These are phyloP conservation scores for Chondrosia reniformis DNA, from an alignment of 37 sponge, comb jelly and placozoan species.

Conservation along the genomic window DNA sequence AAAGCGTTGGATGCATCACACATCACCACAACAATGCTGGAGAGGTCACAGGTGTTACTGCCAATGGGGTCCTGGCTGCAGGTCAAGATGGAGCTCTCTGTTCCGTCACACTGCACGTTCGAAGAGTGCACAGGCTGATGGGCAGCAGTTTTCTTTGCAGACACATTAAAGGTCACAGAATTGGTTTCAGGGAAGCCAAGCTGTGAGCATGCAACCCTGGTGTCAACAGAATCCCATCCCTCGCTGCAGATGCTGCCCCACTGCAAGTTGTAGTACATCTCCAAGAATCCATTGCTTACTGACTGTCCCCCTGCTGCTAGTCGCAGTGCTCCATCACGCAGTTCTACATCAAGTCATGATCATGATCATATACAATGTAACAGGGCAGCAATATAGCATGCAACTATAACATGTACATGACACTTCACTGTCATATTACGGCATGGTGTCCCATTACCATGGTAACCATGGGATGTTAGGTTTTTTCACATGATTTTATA, in stretches of 20 bases:
- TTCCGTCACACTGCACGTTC: background rate
- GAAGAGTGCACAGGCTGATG: background rate
- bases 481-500: too few species aligned
- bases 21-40: background rate
- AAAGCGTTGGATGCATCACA: too few species aligned
- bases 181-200: background rate
- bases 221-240: background rate
- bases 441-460: too few species aligned
- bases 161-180: background rate
- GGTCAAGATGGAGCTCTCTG: background rate
- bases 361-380: too few species aligned
- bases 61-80: background rate
- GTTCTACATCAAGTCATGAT: background rate
- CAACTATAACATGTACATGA: too few species aligned
- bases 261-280: background rate
- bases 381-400: too few species aligned
- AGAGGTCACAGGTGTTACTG: background rate
- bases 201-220: background rate
- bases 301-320: background rate
- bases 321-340: background rate
- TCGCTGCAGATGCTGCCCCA: conserved; percentile 8
- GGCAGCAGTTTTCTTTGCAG: background rate
- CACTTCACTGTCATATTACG: too few species aligned
- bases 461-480: too few species aligned
- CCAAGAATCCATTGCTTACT: background rate